Conservation (phyloP, 2,888 invertebrate genomes). For the Sminthurides aquaticus region DNA sequence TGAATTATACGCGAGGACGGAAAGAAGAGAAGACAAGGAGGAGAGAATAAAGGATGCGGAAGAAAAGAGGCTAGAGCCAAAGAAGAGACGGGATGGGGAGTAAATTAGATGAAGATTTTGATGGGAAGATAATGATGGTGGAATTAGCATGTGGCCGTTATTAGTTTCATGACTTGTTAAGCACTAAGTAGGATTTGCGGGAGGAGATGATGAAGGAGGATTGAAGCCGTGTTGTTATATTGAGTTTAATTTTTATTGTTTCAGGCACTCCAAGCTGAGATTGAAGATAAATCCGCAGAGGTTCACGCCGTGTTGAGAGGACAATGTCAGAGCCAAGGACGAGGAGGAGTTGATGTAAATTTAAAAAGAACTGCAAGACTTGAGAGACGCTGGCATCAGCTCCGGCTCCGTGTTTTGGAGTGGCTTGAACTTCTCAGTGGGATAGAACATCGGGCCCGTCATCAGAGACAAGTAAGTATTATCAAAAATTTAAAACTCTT, state of each 20-base stretch:
- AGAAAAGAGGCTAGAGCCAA: not conserved
- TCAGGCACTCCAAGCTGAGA: slow-evolving; percentile 39
- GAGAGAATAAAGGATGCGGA: not conserved
- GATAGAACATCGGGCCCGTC: slow-evolving; percentile 28
- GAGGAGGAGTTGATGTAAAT: slow-evolving; percentile 18
- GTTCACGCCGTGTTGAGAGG: slow-evolving; percentile 39
- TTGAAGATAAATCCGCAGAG: slow-evolving; percentile 37
- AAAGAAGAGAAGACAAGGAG: not conserved
- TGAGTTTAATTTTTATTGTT: not conserved
- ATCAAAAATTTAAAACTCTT: not conserved
- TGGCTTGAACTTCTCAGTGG: slow-evolving; percentile 41
- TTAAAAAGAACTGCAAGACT: slow-evolving; percentile 33
- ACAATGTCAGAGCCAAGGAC: slow-evolving; percentile 37
- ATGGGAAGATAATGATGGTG: not conserved
- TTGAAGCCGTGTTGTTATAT: not conserved
- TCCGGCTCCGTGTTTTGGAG: slow-evolving; percentile 41
- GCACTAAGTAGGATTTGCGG: not conserved
- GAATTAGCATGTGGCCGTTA: not conserved
- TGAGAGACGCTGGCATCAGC: slow-evolving; percentile 42
- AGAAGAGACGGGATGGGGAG: no score
- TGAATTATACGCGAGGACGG: not conserved
- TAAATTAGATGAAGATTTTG: not conserved
- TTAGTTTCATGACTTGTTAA: not conserved
- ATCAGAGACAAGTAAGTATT: slow-evolving; percentile 16
- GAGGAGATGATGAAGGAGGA: no score